Percentiles rank a stretch among this genome's conserved stretches.
These are phyloP conservation scores for Cantharis nigra DNA, from an alignment of 2,888 invertebrate genomes.

Conservation along the genomic window DNA sequence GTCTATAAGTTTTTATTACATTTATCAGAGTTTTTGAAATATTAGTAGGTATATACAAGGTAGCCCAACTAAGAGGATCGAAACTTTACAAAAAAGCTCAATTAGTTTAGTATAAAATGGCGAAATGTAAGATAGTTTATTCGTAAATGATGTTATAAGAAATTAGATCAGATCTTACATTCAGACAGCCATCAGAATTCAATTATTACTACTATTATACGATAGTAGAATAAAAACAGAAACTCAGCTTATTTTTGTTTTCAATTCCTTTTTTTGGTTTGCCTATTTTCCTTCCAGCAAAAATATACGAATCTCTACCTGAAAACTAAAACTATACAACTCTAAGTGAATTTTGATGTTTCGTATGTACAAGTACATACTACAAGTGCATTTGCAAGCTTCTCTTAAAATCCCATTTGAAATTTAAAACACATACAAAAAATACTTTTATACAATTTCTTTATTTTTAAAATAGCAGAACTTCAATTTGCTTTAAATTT, in stretches of 20 bases:
- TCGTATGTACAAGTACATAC: not conserved
- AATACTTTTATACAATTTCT: slow-evolving; percentile 16
- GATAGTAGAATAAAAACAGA: not conserved
- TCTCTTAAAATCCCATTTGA: slow-evolving; percentile 27
- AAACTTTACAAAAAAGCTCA: too few relatives aligned
- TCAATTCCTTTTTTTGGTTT: too few relatives aligned
- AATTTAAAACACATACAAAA: slow-evolving; percentile 28
- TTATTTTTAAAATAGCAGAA: not conserved
- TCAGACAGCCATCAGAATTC: too few relatives aligned
- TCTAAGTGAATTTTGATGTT: slow-evolving; percentile 32
- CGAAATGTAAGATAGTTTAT: too few relatives aligned
- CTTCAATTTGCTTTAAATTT: not conserved
- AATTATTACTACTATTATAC: too few relatives aligned
- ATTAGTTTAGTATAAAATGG: too few relatives aligned
- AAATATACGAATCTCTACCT: not conserved
- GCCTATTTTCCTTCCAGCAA: not conserved
- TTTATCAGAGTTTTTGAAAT: not conserved
- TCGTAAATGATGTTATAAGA: too few relatives aligned
- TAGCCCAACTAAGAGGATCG: too few relatives aligned
- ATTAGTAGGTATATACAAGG: too few relatives aligned
- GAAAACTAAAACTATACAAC: slow-evolving; percentile 17
- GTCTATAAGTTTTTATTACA: not conserved
- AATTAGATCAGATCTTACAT: too few relatives aligned
- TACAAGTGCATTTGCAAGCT: slow-evolving; percentile 23
- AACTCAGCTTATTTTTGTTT: not conserved